A percentile compares a stretch with the other conserved stretches of the same genome.
Conservation (phyloP, 2,113 vertebrate species). For the Psettodes erumei region DNA sequence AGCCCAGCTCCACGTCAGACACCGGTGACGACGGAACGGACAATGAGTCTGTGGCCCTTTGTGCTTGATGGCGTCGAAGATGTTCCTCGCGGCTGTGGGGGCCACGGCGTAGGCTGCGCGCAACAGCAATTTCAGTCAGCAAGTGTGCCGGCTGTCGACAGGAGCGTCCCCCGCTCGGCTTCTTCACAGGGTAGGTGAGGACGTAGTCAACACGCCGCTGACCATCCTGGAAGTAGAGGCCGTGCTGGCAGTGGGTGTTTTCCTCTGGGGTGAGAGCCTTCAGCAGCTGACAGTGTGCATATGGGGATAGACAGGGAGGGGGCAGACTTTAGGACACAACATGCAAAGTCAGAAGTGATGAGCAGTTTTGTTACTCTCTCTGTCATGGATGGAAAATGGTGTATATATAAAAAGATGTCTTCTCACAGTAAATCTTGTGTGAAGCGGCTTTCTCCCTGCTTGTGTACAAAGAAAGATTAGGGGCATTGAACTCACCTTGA, state of each 20-base stretch:
- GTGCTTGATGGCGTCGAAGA: not conserved
- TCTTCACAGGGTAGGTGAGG: slow-evolving; percentile 92
- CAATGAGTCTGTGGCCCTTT: not conserved
- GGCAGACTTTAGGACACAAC: slow-evolving; percentile 17
- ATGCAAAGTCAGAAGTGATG: not conserved
- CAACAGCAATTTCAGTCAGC: slow-evolving; percentile 75
- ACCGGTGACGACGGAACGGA: slow-evolving; percentile 54
- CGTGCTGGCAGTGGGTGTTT: slow-evolving; percentile 85
- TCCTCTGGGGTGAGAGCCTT: slow-evolving; percentile 90
- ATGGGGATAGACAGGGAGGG: slow-evolving; percentile 10
- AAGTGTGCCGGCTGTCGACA: slow-evolving; percentile 74
- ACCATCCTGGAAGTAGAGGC: slow-evolving; percentile 95
- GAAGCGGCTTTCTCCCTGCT: not conserved
- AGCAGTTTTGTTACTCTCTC: not conserved
- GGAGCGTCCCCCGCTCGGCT: slow-evolving; percentile 75
- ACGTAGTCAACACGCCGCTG: slow-evolving; percentile 94
- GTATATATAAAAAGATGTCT: no score
- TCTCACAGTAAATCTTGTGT: not conserved
- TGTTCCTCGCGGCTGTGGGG: slow-evolving; percentile 19
- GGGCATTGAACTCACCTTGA: not conserved
- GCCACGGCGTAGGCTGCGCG: slow-evolving; percentile 74
- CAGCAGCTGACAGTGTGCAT: slow-evolving; percentile 82
- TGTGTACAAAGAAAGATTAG: not conserved
- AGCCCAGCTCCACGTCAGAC: slow-evolving; percentile 48
- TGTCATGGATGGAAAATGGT: not conserved